Evolutionary conservation across 2,113 vertebrate genomes (phyloP).

Genomic region (Coturnix japonica): DNA sequence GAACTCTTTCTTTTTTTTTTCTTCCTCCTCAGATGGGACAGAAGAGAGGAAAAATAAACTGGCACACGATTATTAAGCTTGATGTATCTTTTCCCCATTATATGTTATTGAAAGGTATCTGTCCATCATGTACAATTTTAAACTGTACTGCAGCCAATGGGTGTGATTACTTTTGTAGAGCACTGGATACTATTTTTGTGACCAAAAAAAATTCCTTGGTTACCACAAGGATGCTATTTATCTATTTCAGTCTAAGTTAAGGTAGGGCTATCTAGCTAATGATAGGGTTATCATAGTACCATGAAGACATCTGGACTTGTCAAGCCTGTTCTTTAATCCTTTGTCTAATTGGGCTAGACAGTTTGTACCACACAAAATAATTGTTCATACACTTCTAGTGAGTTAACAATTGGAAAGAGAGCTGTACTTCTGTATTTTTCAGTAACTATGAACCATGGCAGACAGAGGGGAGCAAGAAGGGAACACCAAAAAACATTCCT

Average conservation of each 20-base stretch:
- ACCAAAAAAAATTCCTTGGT: slow-evolving; percentile 31
- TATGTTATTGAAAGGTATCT: background rate
- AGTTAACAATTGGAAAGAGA: slow-evolving; percentile 43
- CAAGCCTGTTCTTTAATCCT: slow-evolving; percentile 62
- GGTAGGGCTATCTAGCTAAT: slow-evolving; percentile 62
- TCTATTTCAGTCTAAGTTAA: slow-evolving; percentile 60
- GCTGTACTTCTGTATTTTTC: slow-evolving; percentile 58
- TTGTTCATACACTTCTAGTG: slow-evolving; percentile 48
- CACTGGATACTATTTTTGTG: slow-evolving; percentile 24
- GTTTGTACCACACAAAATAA: slow-evolving; percentile 34
- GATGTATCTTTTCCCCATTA: background rate
- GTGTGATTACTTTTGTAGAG: background rate
- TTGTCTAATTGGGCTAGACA: slow-evolving; percentile 61
- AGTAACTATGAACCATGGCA: slow-evolving; percentile 25
- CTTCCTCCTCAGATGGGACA: background rate
- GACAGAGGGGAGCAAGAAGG: background rate
- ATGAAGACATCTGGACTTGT: slow-evolving; percentile 57
- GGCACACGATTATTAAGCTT: background rate
- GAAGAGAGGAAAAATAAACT: background rate
- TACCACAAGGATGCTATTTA: slow-evolving; percentile 8
- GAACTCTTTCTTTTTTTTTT: background rate
- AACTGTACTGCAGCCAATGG: background rate
- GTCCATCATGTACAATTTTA: background rate
- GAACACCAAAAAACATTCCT: slow-evolving; percentile 3
- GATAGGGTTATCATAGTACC: slow-evolving; percentile 35